phyloP scores from a whole-genome alignment of 2,888 invertebrate species.

The Cryptus viduatorius region DNA sequence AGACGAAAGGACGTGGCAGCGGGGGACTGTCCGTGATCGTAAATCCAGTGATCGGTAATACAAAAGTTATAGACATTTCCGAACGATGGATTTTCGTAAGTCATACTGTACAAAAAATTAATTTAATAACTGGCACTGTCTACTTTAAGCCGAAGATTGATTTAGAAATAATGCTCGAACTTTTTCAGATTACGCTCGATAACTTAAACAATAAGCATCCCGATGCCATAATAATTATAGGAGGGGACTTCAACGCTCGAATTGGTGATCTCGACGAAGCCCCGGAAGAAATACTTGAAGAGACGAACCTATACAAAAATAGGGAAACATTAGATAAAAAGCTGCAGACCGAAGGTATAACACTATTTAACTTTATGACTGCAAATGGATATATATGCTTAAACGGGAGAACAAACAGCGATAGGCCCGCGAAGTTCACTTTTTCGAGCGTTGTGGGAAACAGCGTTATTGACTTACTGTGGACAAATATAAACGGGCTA shows the following conservation, averaged over 20 bases:
- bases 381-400: conserved; percentile 40
- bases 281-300: background rate
- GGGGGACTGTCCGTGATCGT: background rate
- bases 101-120: conserved; percentile 8
- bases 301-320: background rate
- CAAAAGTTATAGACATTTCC: conserved; percentile 4
- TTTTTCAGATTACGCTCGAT: no score
- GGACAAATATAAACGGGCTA: conserved; percentile 10
- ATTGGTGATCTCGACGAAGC: conserved; percentile 19
- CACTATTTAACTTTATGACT: conserved; percentile 34
- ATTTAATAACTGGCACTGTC: background rate
- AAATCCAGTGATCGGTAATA: background rate
- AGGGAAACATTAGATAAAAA: background rate
- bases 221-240: no score
- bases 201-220: no score
- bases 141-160: conserved; percentile 21
- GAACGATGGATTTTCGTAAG: conserved; percentile 31
- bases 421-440: conserved; percentile 45
- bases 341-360: conserved; percentile 4
- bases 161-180: conserved; percentile 1
- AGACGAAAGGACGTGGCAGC: conserved; percentile 25
- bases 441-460: conserved; percentile 35
- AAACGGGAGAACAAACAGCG: conserved; percentile 45
- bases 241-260: conserved; percentile 17
- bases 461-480: conserved; percentile 45